Evolutionary conservation across 1,140 invertebrate genomes (phyloP), one percentile per base, ranked within the genome.

Genomic region (Tetragonula clypearis): DNA sequence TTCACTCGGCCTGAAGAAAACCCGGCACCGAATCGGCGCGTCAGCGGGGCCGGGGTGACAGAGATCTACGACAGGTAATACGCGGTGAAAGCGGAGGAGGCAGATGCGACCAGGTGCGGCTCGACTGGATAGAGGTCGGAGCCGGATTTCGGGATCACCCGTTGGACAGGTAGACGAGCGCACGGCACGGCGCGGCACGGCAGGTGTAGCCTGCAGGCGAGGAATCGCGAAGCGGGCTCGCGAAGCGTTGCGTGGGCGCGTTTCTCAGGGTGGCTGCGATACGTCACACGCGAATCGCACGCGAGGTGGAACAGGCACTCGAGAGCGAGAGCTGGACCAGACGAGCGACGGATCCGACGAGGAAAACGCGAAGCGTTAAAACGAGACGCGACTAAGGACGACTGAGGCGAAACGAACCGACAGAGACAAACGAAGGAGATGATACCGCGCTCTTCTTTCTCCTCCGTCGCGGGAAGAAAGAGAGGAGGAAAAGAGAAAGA

Each of bases 221-320:
- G 83, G 89, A 92, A 92, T 92, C 90, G 90, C 91, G 76, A 87
- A 81, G 83, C 77, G 80, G 90, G 87, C 88, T 83, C 74, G 89
- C 41, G 41, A 49, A 68, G 86, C 87, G 85, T 90, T 88, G 92
- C 93, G 93, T 94, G 91, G 93, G 93, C 93, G 93, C 90, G 86
- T 93, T 94, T 94, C 93, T 93, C 93, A 94, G 93, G 93, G 93
- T 93, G 91, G 91, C 87, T 93, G 88, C 88, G 92, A 93, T 93
- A 91, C 93, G 92, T 93, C 93, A 94, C 92, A 91, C 88, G 88
- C 87, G 90, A 88, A 92, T 92, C 84, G 86, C 89, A 87, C 87
- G 88, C 87, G 86, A 89, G 85, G 73, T 49, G 41, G 87, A 89
- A 90, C 82, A 76, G 78, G 78, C 55, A 74, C 82, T 83, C 84